Base-by-base conservation (phyloP, 2,797 vertebrate species). In the Siniperca obscura region DNA sequence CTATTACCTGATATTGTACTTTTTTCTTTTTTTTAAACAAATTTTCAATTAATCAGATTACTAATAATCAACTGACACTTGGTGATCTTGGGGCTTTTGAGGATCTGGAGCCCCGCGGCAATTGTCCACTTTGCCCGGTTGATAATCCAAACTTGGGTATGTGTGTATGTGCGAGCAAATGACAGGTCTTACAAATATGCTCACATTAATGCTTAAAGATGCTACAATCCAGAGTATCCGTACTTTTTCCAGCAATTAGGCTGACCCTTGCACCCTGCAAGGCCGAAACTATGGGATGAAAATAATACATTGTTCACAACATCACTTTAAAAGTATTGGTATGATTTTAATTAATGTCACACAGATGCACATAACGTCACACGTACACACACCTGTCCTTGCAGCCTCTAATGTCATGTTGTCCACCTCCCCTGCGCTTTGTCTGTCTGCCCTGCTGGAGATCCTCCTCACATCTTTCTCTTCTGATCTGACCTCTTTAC, bases 391-490 rank as follows among this genome's bases (percentile, higher is more conserved):
- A 82, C n/a, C 22, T 19, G n/a, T 56, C 36, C 46, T 46, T 64
- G 27, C 66, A 65, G 66, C 70, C 42, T 75, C 17, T 30, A 36
- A 42, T 42, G 55, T 70, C 60, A 19, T 61, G 74, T 75, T 80
- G 65, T 77, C 67, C 42, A 72, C 46, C 48, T 70, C 61, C 80
- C 67, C 64, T 14, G 71, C 36, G 1, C 40, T 70, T 57, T 38
- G 25, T 67, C 55, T 75, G 62, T 46, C 7, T 30, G 61, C 75
- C 70, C 76, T 56, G 74, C 74, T 46, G 64, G 59, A 66, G 48
- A 52, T 50, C 57, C n/a, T 66, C 30, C 27, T 38, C 9, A 11
- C 30, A 12, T 27, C 21, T 80, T 40, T 68, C 60, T 74, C 55
- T 67, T 78, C 38, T 55, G 60, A 56, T 70, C n/a, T 22, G 8